A percentile compares a stretch with the other conserved stretches of the same genome.
phyloP scores from a whole-genome alignment of 2,113 vertebrate species.

The Neolamprologus ventralis region DNA sequence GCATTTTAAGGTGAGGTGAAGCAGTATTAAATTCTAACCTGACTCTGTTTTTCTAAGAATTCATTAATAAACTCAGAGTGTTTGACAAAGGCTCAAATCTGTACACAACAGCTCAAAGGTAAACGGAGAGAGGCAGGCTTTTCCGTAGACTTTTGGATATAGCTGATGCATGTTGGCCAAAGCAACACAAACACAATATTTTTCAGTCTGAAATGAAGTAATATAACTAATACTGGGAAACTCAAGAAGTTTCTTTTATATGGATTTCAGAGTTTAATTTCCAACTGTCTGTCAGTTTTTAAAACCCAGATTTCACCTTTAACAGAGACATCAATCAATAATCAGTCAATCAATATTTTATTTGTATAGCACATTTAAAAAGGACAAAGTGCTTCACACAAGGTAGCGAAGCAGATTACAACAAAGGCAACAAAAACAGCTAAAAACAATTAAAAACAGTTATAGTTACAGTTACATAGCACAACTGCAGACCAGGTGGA shows the following conservation, averaged over 20 bases:
- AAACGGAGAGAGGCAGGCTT: rapidly evolving
- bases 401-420: neutral
- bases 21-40: neutral
- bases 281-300: neutral
- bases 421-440: neutral
- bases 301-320: neutral
- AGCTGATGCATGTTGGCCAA: neutral
- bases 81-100: neutral
- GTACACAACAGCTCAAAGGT: rapidly evolving
- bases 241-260: neutral
- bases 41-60: neutral
- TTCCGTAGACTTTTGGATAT: neutral
- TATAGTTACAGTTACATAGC: neutral
- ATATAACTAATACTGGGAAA: neutral
- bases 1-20: neutral
- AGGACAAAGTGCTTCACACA: neutral
- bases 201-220: neutral
- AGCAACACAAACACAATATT: neutral
- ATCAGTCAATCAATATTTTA: neutral
- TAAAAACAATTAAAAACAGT: neutral
- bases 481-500: neutral
- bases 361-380: neutral
- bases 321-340: neutral
- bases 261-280: neutral
- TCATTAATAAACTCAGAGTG: neutral